Conservation (phyloP, 2,797 vertebrate species). For the Siniperca scherzeri region DNA sequence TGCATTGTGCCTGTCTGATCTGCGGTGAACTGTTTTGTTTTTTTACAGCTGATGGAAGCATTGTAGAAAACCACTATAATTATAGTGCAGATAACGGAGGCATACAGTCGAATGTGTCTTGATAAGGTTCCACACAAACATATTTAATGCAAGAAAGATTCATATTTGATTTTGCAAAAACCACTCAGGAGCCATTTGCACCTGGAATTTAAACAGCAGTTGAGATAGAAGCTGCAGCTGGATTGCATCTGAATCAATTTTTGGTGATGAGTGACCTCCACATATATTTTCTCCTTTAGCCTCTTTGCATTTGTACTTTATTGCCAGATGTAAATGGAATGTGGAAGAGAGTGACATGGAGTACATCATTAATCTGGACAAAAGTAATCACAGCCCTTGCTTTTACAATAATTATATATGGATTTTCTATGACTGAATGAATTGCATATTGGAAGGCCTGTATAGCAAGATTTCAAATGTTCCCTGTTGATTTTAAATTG, state of each 20-base stretch:
- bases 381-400: slow-evolving; percentile 71
- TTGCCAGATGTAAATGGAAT: slow-evolving; percentile 42
- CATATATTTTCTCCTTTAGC: slow-evolving; percentile 18
- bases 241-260: slow-evolving; percentile 3
- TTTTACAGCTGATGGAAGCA: slow-evolving; percentile 43
- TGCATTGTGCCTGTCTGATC: slow-evolving; percentile 26
- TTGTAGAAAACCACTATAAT: slow-evolving; percentile 31
- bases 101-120: slow-evolving; percentile 27
- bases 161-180: slow-evolving; percentile 43
- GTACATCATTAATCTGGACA: slow-evolving; percentile 65
- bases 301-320: slow-evolving; percentile 33
- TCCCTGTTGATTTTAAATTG: slow-evolving; percentile 54
- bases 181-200: slow-evolving; percentile 24
- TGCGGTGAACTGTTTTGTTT: slow-evolving; percentile 27
- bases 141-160: slow-evolving; percentile 30
- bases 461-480: slow-evolving; percentile 42
- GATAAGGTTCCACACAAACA: slow-evolving; percentile 28
- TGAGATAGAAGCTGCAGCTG: slow-evolving; percentile 10
- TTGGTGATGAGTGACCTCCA: slow-evolving; percentile 15
- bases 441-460: slow-evolving; percentile 63
- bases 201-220: slow-evolving; percentile 31
- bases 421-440: slow-evolving; percentile 78
- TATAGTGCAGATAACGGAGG: slow-evolving; percentile 42
- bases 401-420: slow-evolving; percentile 80
- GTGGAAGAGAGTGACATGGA: slow-evolving; percentile 39